A percentile compares a stretch with the other conserved stretches of the same genome.
Conservation (phyloP, 2,113 vertebrate species). For the Tringa solitaria region DNA sequence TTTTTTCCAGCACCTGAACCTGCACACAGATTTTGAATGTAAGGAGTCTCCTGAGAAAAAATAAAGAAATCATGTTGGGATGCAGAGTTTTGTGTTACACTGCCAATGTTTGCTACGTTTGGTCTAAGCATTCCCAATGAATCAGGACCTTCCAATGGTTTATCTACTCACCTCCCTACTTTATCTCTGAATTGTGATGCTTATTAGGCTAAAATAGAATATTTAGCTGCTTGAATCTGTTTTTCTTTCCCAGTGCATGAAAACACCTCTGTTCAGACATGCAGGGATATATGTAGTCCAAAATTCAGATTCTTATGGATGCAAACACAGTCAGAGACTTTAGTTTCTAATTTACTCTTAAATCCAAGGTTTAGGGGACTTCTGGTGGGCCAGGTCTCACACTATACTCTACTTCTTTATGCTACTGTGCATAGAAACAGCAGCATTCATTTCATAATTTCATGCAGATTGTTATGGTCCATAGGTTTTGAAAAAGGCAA, state of each 20-base stretch:
- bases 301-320: not conserved
- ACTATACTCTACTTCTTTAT: not conserved
- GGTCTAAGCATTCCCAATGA: not conserved
- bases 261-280: not conserved
- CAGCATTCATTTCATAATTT: not conserved
- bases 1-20: not conserved
- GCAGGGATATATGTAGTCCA: not conserved
- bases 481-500: conserved; percentile 4
- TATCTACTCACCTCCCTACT: not conserved
- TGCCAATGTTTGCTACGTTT: not conserved
- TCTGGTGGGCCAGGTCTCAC: not conserved
- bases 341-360: not conserved
- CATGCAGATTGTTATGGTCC: not conserved
- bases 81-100: not conserved
- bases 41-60: not conserved
- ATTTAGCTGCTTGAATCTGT: not conserved
- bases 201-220: not conserved
- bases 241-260: not conserved
- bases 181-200: not conserved
- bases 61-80: not conserved
- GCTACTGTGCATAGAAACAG: not conserved
- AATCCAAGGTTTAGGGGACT: not conserved
- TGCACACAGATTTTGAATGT: not conserved
- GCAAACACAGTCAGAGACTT: not conserved
- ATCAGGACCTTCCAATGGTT: not conserved